Evolutionary conservation across 2,888 invertebrate species (phyloP).

Genomic region (Lithophane socia): DNA sequence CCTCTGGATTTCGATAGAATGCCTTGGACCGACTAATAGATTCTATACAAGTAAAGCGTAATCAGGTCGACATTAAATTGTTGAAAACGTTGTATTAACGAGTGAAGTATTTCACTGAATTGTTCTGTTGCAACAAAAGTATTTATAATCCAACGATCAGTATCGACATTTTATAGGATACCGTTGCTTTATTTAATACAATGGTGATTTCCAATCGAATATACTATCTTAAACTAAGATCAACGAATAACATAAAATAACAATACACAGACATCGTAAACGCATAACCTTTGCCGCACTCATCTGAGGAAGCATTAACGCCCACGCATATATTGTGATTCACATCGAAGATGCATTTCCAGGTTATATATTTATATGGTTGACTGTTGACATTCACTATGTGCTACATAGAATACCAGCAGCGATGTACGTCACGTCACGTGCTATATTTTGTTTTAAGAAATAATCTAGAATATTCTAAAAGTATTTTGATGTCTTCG

Average conservation of each 20-base stretch:
- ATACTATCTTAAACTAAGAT: not conserved
- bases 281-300: slow-evolving; percentile 39
- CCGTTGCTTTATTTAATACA: not conserved
- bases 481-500: slow-evolving; percentile 43
- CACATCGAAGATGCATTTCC: slow-evolving; percentile 53
- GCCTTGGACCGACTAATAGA: slow-evolving; percentile 45
- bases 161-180: not conserved
- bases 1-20: slow-evolving; percentile 51
- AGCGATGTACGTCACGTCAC: slow-evolving; percentile 31
- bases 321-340: slow-evolving; percentile 44
- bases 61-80: slow-evolving; percentile 5
- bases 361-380: slow-evolving; percentile 26
- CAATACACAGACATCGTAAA: slow-evolving; percentile 25
- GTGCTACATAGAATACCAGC: slow-evolving; percentile 24
- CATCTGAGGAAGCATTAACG: slow-evolving; percentile 42
- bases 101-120: not conserved
- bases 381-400: slow-evolving; percentile 49
- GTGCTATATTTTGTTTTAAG: slow-evolving; percentile 27
- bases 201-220: slow-evolving; percentile 2
- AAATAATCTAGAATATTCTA: slow-evolving; percentile 40
- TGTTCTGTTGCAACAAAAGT: not conserved
- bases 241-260: slow-evolving; percentile 33
- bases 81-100: slow-evolving; percentile 5
- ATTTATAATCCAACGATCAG: not conserved
- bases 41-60: slow-evolving; percentile 46